Evolutionary conservation across 2,888 invertebrate genomes (phyloP).

Genomic region (Entomobrya multifasciata): DNA sequence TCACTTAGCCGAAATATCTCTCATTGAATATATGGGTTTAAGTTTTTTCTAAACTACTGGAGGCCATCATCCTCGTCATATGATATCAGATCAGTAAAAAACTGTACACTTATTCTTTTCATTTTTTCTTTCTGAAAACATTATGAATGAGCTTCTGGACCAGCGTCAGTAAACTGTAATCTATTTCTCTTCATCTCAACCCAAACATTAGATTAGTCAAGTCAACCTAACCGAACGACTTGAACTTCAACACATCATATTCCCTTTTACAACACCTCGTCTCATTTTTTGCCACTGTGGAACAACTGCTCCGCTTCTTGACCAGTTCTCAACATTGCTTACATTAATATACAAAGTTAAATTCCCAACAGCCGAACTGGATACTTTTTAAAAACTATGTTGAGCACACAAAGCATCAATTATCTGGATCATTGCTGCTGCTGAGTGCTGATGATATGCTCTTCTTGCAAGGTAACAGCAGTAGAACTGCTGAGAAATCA

Average conservation of each 20-base stretch:
- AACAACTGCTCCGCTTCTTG: constrained; percentile 21
- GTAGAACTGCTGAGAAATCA: constrained; percentile 3
- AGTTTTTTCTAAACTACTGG: background rate
- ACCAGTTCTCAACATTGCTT: constrained; percentile 16
- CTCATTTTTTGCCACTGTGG: constrained; percentile 4
- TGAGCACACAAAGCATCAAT: constrained; percentile 31
- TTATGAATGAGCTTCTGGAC: constrained; percentile 38
- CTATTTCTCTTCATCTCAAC: constrained; percentile 25
- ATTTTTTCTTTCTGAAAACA: constrained; percentile 18
- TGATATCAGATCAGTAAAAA: background rate
- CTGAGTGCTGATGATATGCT: background rate
- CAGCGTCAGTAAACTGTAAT: background rate
- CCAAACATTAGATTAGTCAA: background rate
- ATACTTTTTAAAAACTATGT: background rate
- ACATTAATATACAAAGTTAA: background rate
- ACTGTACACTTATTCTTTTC: background rate
- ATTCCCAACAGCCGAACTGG: background rate
- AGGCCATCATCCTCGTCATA: background rate
- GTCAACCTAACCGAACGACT: constrained; percentile 4
- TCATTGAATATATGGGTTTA: background rate
- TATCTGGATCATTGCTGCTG: constrained; percentile 50
- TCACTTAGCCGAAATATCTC: constrained; percentile 7
- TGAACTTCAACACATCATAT: constrained; percentile 32
- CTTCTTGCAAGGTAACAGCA: background rate
- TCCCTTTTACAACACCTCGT: constrained; percentile 23